phyloP scores from a whole-genome alignment of 2,113 vertebrate species.

The Eurypyga helias region DNA sequence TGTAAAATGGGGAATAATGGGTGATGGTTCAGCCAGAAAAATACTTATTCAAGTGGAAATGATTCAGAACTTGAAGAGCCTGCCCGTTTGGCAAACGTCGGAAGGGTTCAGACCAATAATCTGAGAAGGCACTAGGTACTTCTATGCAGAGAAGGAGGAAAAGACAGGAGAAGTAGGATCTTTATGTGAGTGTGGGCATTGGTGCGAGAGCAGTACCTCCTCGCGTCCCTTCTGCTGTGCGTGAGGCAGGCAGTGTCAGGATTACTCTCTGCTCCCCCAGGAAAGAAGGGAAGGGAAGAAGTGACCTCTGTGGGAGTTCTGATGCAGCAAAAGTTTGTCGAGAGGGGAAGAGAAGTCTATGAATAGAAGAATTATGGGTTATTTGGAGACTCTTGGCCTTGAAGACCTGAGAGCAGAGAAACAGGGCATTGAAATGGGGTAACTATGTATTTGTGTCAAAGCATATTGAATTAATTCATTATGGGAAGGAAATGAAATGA shows the following conservation, averaged over 20 bases:
- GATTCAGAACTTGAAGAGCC: conserved; percentile 2
- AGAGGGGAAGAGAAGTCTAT: background rate
- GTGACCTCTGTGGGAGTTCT: background rate
- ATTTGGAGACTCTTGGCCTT: background rate
- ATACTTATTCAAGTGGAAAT: background rate
- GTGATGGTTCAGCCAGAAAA: conserved; percentile 1
- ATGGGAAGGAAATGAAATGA: background rate
- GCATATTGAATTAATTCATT: background rate
- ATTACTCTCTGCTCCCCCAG: background rate
- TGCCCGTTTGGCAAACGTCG: conserved; percentile 15
- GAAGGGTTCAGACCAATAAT: background rate
- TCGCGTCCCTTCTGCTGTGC: background rate
- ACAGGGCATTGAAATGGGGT: background rate
- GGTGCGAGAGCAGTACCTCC: background rate
- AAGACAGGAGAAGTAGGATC: background rate
- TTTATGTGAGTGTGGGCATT: background rate
- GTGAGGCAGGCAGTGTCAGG: background rate
- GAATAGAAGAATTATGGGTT: background rate
- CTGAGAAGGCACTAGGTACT: background rate
- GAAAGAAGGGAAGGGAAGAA: background rate
- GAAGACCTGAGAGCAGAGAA: background rate
- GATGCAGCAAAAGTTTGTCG: background rate
- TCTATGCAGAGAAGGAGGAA: background rate
- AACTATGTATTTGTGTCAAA: conserved; percentile 23
- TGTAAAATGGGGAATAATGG: conserved; percentile 17